Percentiles rank a stretch among this genome's conserved stretches.
Conservation (phyloP, 2,888 invertebrate species). For the Flexamia atlantica region DNA sequence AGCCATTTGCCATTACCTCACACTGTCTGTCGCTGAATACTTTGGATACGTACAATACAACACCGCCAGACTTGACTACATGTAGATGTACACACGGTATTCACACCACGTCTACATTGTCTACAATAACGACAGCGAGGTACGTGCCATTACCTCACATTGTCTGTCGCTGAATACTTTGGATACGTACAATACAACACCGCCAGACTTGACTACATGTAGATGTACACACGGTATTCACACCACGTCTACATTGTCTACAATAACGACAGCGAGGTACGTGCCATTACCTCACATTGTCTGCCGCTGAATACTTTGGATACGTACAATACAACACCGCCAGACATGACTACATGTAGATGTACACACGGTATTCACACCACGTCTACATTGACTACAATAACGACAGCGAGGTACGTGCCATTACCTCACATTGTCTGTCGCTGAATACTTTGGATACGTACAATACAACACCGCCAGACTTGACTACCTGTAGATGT, state of each 20-base stretch:
- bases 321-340: background rate
- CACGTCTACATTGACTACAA: background rate
- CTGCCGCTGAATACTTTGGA: background rate
- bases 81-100: background rate
- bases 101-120: conserved; percentile 13
- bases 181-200: background rate
- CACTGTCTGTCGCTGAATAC: too few relatives aligned
- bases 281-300: background rate
- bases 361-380: background rate
- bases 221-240: background rate
- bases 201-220: background rate
- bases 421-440: conserved; percentile 21
- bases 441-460: conserved; percentile 29
- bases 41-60: too few relatives aligned
- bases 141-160: conserved; percentile 1
- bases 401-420: background rate
- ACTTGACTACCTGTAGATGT: background rate
- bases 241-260: background rate
- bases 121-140: background rate
- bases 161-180: background rate
- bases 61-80: background rate
- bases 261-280: background rate
- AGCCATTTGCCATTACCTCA: too few relatives aligned
- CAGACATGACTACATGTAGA: background rate
- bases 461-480: background rate